Conservation (phyloP, 1,140 invertebrate genomes). For the Pseudomyrmex dendroicus region DNA sequence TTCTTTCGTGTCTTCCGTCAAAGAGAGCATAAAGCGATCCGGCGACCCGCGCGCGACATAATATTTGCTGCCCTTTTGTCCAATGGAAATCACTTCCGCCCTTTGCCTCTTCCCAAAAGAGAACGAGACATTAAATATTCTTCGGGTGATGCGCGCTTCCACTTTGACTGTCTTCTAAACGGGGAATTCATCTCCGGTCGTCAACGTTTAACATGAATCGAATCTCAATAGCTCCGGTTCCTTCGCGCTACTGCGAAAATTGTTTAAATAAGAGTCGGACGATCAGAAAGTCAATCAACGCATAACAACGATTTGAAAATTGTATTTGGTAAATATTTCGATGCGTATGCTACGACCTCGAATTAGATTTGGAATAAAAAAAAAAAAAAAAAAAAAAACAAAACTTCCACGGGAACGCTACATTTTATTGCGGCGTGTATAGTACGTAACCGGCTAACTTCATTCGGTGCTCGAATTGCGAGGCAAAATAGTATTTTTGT, state of each 20-base stretch:
- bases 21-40: constrained; percentile 54
- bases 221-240: neutral
- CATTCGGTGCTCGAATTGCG: constrained; percentile 26
- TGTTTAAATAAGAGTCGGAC: constrained; percentile 6
- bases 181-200: constrained; percentile 1
- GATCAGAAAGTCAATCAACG: neutral
- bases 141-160: neutral
- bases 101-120: constrained; percentile 41
- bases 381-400: constrained; percentile 1
- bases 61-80: constrained; percentile 56
- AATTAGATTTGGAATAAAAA: too few relatives aligned
- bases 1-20: constrained; percentile 52
- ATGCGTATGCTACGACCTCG: too few relatives aligned
- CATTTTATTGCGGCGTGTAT: constrained; percentile 2
- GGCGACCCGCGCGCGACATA: constrained; percentile 50
- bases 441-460: constrained; percentile 30
- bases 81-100: constrained; percentile 53
- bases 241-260: neutral
- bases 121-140: constrained; percentile 52
- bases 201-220: constrained; percentile 2
- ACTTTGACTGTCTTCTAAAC: constrained; percentile 31
- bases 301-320: constrained; percentile 13
- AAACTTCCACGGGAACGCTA: constrained; percentile 1
- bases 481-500: constrained; percentile 33
- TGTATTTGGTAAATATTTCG: too few relatives aligned